A percentile compares a stretch with the other conserved stretches of the same genome.
phyloP scores from a whole-genome alignment of 2,888 invertebrate species.

The Monochamus alternatus region DNA sequence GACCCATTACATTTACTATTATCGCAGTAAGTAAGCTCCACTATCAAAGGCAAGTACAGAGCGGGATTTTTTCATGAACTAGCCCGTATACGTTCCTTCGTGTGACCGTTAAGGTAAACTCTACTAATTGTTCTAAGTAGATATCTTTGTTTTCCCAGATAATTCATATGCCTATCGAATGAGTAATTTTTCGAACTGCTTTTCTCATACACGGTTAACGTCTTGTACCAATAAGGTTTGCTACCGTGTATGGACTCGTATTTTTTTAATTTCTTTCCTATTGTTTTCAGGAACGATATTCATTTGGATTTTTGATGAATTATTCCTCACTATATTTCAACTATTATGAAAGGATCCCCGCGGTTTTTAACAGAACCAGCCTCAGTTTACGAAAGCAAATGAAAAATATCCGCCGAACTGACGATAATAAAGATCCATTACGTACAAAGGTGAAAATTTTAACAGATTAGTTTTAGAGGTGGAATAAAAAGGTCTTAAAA shows the following conservation, averaged over 20 bases:
- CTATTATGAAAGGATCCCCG: too few species aligned
- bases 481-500: too few species aligned
- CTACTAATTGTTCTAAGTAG: constrained; percentile 14
- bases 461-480: too few species aligned
- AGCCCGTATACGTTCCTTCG: constrained; percentile 18
- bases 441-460: too few species aligned
- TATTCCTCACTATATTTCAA: too few species aligned
- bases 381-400: too few species aligned
- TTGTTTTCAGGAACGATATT: constrained; percentile 2
- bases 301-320: too few species aligned
- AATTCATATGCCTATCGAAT: constrained; percentile 33
- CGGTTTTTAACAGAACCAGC: too few species aligned
- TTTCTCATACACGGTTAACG: constrained; percentile 47
- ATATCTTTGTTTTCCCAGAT: constrained; percentile 42
- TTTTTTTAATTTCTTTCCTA: constrained; percentile 32
- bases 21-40: background rate
- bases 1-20: too few species aligned
- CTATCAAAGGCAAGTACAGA: background rate
- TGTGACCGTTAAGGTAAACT: constrained; percentile 15
- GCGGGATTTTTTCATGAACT: background rate
- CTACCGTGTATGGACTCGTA: constrained; percentile 13
- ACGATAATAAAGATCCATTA: too few species aligned
- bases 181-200: constrained; percentile 43
- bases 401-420: too few species aligned
- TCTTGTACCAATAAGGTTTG: constrained; percentile 46